Evolutionary conservation across 2,113 vertebrate genomes (phyloP).

Genomic region (Thinocorus orbignyianus): DNA sequence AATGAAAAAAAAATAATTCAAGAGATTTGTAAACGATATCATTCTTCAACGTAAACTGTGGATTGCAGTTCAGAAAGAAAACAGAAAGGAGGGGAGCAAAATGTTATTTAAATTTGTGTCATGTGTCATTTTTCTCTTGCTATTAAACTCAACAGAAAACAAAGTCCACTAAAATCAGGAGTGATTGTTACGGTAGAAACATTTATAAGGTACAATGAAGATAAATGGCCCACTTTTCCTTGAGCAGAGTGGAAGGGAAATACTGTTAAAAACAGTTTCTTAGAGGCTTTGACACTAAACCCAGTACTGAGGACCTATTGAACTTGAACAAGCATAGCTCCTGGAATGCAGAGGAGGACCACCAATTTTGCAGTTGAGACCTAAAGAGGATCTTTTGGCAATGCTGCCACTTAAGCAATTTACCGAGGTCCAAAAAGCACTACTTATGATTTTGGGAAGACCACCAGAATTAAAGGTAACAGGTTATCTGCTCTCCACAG

Average conservation of each 20-base stretch:
- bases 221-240: slow-evolving; percentile 28
- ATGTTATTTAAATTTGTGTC: slow-evolving; percentile 41
- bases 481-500: neutral
- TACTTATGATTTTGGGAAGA: neutral
- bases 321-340: neutral
- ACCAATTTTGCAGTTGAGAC: neutral
- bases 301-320: neutral
- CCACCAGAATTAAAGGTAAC: neutral
- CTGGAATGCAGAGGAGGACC: neutral
- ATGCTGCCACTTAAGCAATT: neutral
- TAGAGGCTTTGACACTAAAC: neutral
- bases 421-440: neutral
- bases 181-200: slow-evolving; percentile 24
- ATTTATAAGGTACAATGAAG: slow-evolving; percentile 48
- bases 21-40: neutral
- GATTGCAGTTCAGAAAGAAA: neutral
- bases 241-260: neutral
- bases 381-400: neutral
- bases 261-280: neutral
- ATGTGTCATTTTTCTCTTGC: slow-evolving; percentile 60
- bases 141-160: slow-evolving; percentile 46
- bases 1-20: neutral
- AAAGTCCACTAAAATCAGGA: slow-evolving; percentile 50
- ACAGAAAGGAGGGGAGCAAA: neutral
- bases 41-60: neutral